Percentiles rank a stretch among this genome's conserved stretches.
These are phyloP conservation scores for Hylomyscus alleni DNA, from an alignment of 2,797 vertebrate genomes.

Conservation along the genomic window DNA sequence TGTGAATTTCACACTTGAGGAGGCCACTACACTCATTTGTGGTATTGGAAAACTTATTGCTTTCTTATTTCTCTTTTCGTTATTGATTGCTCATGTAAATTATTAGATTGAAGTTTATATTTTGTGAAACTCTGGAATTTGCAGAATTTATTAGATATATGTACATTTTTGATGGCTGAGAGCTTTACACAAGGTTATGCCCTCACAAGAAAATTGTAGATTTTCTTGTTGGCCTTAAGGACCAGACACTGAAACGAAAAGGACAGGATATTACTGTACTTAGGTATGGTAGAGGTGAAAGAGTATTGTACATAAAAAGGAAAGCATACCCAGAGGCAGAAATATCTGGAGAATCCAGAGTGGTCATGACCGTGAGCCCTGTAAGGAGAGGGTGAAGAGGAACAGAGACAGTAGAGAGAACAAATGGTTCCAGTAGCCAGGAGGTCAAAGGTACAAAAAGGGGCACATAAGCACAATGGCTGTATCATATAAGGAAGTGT, in stretches of 20 bases:
- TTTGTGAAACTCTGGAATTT: background rate
- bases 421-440: background rate
- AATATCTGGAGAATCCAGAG: background rate
- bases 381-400: background rate
- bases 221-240: background rate
- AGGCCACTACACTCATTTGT: background rate
- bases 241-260: background rate
- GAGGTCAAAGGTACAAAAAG: background rate
- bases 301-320: background rate
- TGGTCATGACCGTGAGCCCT: background rate
- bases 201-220: background rate
- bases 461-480: background rate
- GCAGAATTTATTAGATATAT: background rate
- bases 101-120: background rate
- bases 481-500: background rate
- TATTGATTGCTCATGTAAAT: background rate
- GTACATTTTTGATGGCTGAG: background rate
- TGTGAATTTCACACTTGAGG: background rate
- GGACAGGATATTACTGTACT: background rate
- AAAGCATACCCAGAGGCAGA: background rate
- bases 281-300: background rate
- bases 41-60: background rate
- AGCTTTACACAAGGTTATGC: background rate
- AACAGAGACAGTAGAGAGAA: background rate
- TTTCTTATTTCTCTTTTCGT: background rate